These are phyloP conservation scores for Takifugu bimaculatus DNA, from an alignment of 2,113 vertebrate species.

Conservation along the genomic window DNA sequence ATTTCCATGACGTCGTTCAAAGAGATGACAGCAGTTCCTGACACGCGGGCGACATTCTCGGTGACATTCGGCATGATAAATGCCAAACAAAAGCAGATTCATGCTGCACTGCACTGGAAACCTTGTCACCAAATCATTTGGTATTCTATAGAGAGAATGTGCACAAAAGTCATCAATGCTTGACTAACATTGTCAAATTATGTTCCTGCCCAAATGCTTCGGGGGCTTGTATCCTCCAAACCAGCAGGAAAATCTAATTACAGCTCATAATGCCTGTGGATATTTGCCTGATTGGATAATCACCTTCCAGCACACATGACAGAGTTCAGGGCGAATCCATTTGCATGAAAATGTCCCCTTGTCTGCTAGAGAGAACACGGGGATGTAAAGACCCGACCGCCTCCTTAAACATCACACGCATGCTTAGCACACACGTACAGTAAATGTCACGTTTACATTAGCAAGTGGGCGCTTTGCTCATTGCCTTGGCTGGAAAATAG, in stretches of 20 bases:
- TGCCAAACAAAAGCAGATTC: conserved; percentile 8
- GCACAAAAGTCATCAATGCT: conserved; percentile 10
- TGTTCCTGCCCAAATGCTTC: conserved; percentile 2
- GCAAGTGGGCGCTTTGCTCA: neutral
- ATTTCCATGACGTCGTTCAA: conserved; percentile 7
- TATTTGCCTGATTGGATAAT: conserved; percentile 14
- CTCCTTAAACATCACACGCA: neutral
- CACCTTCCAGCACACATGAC: neutral
- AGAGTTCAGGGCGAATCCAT: conserved; percentile 7
- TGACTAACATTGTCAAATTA: conserved; percentile 11
- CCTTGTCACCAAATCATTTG: neutral
- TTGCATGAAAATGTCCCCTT: conserved; percentile 15
- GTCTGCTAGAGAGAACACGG: neutral
- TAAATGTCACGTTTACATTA: too few species aligned
- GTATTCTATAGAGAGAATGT: neutral
- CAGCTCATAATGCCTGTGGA: neutral
- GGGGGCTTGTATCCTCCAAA: neutral
- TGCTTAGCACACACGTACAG: neutral
- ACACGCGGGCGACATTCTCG: neutral
- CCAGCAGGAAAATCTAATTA: conserved; percentile 21
- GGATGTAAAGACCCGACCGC: too few species aligned
- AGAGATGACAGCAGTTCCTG: conserved; percentile 7
- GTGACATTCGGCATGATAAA: conserved; percentile 26
- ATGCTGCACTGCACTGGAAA: neutral
- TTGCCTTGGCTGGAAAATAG: neutral